Base-by-base conservation (phyloP, 1,140 invertebrate species). In the Drosophila lacertosa region DNA sequence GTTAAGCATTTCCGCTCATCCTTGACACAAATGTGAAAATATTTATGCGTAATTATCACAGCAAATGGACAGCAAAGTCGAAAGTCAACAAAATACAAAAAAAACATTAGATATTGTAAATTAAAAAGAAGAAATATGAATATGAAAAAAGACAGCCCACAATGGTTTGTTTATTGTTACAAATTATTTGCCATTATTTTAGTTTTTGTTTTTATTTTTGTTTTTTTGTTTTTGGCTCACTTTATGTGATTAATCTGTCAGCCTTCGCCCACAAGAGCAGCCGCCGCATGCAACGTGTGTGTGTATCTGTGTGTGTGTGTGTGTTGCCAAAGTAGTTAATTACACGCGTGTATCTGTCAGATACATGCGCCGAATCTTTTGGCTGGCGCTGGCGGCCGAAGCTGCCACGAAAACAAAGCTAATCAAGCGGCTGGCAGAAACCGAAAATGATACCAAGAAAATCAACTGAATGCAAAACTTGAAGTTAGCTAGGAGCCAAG, bases 331-430 rank as follows among this genome's bases (percentile, higher is more conserved):
- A 57, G 60, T 63, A 65, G 72, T 80, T 84, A 86, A 86, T 88
- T 81, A 81, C 81, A 63, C 73, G 65, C 60, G 73, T 71, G 69
- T 86, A 63, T 83, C 80, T 83, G 79, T 65, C 78, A 74, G 67
- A 73, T 72, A 63, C 42, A 60, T 53, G 40, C 59, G 55, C 51
- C 63, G 59, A 80, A n/a, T n/a, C n/a, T 62, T 24, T 66, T 33
- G 32, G 29, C 54, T 50, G 51, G 40, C 6, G 55, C 79, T 44
- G 40, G 18, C 16, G 73, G 68, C 58, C 40, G 47, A 9, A 32
- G 16, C n/a, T 60, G 29, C 16, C 32, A 37, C 45, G 47, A 39
- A n/a, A n/a, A 59, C 33, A 64, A 59, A 69, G 62, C 60, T 57
- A 69, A 80, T 62, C 64, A 66, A 59, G 48, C 72, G 65, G 48